Evolutionary conservation across 92 coral and sea anemone species (phyloP), one percentile per base, ranked within the genome.

Genomic region (Parazoanthus swiftii): DNA sequence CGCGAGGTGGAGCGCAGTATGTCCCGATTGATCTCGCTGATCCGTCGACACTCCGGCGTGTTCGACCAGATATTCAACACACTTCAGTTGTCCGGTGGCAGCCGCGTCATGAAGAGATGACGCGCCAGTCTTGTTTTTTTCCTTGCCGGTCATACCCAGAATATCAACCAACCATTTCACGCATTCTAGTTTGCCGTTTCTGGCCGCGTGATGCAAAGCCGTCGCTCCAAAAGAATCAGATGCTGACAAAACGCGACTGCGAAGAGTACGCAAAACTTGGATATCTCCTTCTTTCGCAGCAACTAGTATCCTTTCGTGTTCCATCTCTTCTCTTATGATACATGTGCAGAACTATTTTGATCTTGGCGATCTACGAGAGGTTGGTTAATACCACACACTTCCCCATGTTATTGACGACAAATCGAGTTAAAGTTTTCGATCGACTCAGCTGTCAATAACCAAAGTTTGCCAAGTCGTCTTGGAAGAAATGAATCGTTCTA

Each of bases 271-370:
- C 11, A 95, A 59, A 36, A 95, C 89, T 37, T 84, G 85, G 46
- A 93, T 86, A 70, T 95, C 98, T 38, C 98, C 98, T 67, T 95
- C 98, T 89, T 94, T 92, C 10, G 98, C 94, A 5, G 98, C 98
- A 23, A 91, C 56, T 6, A 95, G 90, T 7, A 90, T 93, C 82
- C 93, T 77, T 74, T 95, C 98, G 25, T 86, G 86, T 51, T 94
- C 98, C 79, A 75, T 94, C 81, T 92, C 83, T 14, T 82, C 68
- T 67, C 23, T 70, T 85, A 66, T 37, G 18, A 46, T 8, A 8
- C 11, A 48, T 48, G 51, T 18, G 10, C 75, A 66, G 51, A 84
- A 43, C 79, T 51, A 26, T 16, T 50, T 73, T 10, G 29, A 23
- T 77, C 79, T 81, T 39, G 80, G 86, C 44, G 54, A 46, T 26